Conservation (phyloP, 2,888 invertebrate species). For the Nomada lathburiana region DNA sequence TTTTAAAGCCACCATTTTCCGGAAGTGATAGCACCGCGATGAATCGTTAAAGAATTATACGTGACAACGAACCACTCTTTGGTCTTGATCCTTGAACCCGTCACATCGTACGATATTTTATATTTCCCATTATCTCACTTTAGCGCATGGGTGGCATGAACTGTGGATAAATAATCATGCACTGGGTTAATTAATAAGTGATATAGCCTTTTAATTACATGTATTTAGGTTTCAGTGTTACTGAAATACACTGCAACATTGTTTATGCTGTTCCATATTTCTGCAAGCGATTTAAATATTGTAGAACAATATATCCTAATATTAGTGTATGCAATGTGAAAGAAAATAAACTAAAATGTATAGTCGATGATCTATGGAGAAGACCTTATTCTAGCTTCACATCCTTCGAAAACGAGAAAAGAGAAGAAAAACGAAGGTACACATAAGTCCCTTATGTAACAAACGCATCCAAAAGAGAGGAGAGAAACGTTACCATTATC, state of each 20-base stretch:
- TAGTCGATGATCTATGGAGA: too few species aligned
- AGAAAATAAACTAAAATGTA: too few species aligned
- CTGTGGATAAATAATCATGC: neutral
- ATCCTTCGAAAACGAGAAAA: too few species aligned
- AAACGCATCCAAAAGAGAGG: neutral
- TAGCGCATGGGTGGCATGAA: conserved; percentile 10
- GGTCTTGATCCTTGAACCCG: conserved; percentile 36
- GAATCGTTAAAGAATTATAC: conserved; percentile 28
- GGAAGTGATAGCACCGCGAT: conserved; percentile 23
- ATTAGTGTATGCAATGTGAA: too few species aligned
- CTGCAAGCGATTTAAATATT: too few species aligned
- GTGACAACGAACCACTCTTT: conserved; percentile 27
- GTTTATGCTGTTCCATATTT: too few species aligned
- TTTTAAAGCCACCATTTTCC: conserved; percentile 16
- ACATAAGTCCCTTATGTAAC: neutral
- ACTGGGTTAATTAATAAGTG: conserved; percentile 3
- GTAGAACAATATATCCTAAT: too few species aligned
- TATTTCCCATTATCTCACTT: neutral
- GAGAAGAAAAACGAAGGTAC: neutral
- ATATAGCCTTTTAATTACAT: neutral
- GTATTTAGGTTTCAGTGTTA: conserved; percentile 32
- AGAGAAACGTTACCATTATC: conserved; percentile 8
- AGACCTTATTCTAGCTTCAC: too few species aligned
- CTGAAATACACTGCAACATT: neutral
- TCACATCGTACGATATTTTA: neutral